Base-by-base conservation (phyloP, 2,797 vertebrate species). In the Phoxinus dragarum region DNA sequence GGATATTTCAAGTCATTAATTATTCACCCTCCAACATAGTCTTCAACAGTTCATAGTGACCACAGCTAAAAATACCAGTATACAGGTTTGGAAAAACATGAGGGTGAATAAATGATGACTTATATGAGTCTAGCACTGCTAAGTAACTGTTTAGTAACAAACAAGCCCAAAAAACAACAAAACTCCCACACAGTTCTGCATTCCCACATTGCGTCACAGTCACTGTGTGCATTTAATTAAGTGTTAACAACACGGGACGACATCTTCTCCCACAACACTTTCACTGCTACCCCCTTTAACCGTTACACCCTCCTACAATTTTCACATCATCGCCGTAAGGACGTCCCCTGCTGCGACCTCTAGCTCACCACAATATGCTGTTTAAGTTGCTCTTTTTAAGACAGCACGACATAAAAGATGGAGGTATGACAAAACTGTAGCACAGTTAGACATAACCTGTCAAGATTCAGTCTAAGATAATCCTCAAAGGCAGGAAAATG, bases 391-490 rank as follows among this genome's bases (percentile, higher is more conserved):
- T 82, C 69, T 73, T 77, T 87, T 78, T 14, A 79, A 86, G 54
- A 17, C 54, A 38, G 5, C 14, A 4, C 47, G 44, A 66, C 31
- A 38, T 12, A 27, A 80, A 78, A 54, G 42, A 79, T 80, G 40
- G 14, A 4, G 34, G 67, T 47, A 72, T 9, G 49, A 73, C 71
- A 77, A 34, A 76, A 66, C 59, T 23, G 16, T 69, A 72, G 34
- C 72, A 52, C 59, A 80, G 77, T 74, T 86, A 82, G 34, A 80
- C 80, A 73, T 66, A 81, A 84, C 74, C 44, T 83, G 82, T 56
- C 74, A 69, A 31, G 71, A 73, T 75, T 80, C 76, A 47, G 84
- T 84, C 79, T 52, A 81, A 84, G 56, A 84, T 87, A 69, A 66
- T 76, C 44, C 72, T 81, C 84, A 73, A 76, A 74, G 75, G 40